phyloP scores from a whole-genome alignment of 2,113 vertebrate genomes.

The Tamias sibiricus region DNA sequence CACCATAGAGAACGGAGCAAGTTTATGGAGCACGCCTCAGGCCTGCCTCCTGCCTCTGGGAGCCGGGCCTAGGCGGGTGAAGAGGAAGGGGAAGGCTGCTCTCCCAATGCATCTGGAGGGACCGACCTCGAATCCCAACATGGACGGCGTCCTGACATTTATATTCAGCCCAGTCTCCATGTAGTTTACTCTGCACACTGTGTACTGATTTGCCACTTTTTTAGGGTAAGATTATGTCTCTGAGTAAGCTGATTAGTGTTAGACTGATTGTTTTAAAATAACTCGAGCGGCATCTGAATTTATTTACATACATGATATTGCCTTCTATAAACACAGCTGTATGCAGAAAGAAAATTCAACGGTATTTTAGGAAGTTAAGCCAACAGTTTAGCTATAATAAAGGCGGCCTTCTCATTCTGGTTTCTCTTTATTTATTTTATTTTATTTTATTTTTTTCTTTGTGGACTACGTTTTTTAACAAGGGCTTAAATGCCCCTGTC shows the following conservation, averaged over 20 bases:
- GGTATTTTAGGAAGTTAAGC: slow-evolving; percentile 90
- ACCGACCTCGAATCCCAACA: background rate
- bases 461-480: slow-evolving; percentile 56
- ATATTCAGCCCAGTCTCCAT: slow-evolving; percentile 54
- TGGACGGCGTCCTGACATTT: background rate
- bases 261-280: slow-evolving; percentile 92
- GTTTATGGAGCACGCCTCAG: accelerated
- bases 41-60: background rate
- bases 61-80: accelerated
- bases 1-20: background rate
- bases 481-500: background rate
- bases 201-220: slow-evolving; percentile 84
- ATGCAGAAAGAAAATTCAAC: slow-evolving; percentile 87
- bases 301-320: slow-evolving; percentile 92
- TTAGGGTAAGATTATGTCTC: slow-evolving; percentile 87
- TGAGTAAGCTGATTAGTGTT: slow-evolving; percentile 90
- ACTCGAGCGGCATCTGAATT: slow-evolving; percentile 90
- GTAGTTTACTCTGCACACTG: slow-evolving; percentile 55
- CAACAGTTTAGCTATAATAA: slow-evolving; percentile 86
- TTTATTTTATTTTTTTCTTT: slow-evolving; percentile 28
- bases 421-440: slow-evolving; percentile 51
- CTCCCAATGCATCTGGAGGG: background rate
- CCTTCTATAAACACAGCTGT: slow-evolving; percentile 92
- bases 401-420: slow-evolving; percentile 75
- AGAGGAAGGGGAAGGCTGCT: background rate